Evolutionary conservation across 2,113 vertebrate genomes (phyloP).

Genomic region (Regulus satrapa): DNA sequence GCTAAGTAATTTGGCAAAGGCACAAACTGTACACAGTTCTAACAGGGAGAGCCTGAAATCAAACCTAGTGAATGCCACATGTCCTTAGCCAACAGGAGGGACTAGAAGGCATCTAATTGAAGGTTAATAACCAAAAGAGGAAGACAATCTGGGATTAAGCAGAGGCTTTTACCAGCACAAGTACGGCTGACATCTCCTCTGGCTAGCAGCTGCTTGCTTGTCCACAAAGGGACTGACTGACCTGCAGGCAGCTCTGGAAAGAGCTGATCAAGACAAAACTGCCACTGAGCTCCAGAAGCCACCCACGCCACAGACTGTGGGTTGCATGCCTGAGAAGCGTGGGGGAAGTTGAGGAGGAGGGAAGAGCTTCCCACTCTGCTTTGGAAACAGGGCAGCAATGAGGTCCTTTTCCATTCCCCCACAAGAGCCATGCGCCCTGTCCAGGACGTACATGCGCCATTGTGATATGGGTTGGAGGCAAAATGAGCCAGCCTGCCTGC

Average conservation of each 20-base stretch:
- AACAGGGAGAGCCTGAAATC: background rate
- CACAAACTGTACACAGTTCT: accelerated
- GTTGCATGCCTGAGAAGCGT: accelerated
- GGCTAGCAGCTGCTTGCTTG: background rate
- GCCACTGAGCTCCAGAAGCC: background rate
- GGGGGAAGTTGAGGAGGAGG: accelerated
- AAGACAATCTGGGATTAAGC: background rate
- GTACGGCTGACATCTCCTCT: background rate
- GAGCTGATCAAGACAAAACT: accelerated
- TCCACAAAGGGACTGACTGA: accelerated
- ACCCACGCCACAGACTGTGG: accelerated
- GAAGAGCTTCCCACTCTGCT: background rate
- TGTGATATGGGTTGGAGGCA: background rate
- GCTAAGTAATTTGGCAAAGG: background rate
- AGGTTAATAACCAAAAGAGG: background rate
- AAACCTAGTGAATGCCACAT: accelerated
- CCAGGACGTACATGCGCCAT: accelerated
- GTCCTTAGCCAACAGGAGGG: background rate
- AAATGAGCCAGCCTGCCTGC: background rate
- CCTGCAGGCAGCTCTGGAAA: background rate
- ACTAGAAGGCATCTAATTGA: background rate
- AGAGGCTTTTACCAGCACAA: background rate
- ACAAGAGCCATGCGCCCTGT: accelerated
- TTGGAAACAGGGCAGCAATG: background rate
- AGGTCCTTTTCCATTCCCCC: background rate